phyloP scores from a whole-genome alignment of 92 coral and sea anemone species.

The Virgularia gustaviana region DNA sequence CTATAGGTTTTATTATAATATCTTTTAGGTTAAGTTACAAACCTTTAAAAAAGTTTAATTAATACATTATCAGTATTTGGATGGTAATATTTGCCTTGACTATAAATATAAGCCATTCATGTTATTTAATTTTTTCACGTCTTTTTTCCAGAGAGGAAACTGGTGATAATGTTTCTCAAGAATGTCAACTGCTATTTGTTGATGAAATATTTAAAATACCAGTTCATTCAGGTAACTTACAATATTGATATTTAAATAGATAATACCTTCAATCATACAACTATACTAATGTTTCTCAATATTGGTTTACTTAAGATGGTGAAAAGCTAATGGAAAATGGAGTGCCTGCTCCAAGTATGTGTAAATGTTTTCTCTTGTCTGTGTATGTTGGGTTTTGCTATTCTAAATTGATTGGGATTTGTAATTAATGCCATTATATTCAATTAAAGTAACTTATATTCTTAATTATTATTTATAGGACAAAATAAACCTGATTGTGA shows the following conservation, averaged over 20 bases:
- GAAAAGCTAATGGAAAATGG: too few relatives aligned
- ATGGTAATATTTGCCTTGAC: background rate
- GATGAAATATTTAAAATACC: slow-evolving; percentile 95
- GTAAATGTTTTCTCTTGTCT: too few relatives aligned
- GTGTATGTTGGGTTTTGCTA: too few relatives aligned
- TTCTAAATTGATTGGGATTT: too few relatives aligned
- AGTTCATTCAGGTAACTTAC: slow-evolving; percentile 69
- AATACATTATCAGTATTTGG: background rate
- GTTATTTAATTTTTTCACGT: background rate
- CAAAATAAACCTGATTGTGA: slow-evolving; percentile 91
- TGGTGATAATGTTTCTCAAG: slow-evolving; percentile 68
- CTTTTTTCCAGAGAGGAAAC: slow-evolving; percentile 58
- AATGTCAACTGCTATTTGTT: slow-evolving; percentile 68
- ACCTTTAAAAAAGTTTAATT: too few relatives aligned
- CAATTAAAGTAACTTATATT: too few relatives aligned
- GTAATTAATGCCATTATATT: too few relatives aligned
- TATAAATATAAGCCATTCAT: background rate
- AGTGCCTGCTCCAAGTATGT: too few relatives aligned
- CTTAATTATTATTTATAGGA: slow-evolving; percentile 40
- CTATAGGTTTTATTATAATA: background rate
- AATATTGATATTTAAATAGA: too few relatives aligned
- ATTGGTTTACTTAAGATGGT: too few relatives aligned
- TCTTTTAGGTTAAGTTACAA: background rate
- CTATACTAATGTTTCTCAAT: too few relatives aligned
- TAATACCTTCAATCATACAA: too few relatives aligned